phyloP scores from a whole-genome alignment of 2,113 vertebrate species.

The Nycticebus coucang region DNA sequence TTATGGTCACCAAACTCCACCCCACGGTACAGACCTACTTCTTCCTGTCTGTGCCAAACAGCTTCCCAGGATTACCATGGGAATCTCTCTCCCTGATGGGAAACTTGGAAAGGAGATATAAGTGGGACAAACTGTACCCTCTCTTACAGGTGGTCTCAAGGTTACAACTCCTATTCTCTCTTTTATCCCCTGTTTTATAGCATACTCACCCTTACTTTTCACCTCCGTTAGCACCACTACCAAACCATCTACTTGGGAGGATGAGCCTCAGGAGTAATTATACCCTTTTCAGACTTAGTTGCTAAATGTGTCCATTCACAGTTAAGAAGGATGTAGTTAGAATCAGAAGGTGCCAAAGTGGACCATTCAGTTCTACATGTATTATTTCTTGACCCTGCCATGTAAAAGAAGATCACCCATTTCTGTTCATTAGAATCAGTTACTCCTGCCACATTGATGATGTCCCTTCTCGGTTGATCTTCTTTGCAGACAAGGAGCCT shows the following conservation, averaged over 20 bases:
- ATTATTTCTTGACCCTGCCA: not conserved
- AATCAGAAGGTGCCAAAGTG: not conserved
- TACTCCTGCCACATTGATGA: not conserved
- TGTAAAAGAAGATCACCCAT: not conserved
- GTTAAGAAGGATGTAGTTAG: not conserved
- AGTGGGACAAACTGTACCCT: too few species aligned
- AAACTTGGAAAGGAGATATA: not conserved
- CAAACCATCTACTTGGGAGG: not conserved
- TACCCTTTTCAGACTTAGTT: not conserved
- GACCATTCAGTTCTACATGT: not conserved
- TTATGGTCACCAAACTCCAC: not conserved
- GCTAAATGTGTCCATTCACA: not conserved
- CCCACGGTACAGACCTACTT: not conserved
- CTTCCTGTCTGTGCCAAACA: not conserved
- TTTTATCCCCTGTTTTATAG: not conserved
- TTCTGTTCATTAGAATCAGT: not conserved
- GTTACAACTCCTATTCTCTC: not conserved
- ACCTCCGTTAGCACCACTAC: not conserved
- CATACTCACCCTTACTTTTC: not conserved
- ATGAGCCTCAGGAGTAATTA: not conserved
- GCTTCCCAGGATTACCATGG: not conserved
- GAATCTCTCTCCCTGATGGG: not conserved
- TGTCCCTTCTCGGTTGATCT: not conserved
- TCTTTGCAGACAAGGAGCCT: not conserved
- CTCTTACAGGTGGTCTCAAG: not conserved